Base-by-base conservation (phyloP, 2,888 invertebrate species). In the Microplitis manilae region DNA sequence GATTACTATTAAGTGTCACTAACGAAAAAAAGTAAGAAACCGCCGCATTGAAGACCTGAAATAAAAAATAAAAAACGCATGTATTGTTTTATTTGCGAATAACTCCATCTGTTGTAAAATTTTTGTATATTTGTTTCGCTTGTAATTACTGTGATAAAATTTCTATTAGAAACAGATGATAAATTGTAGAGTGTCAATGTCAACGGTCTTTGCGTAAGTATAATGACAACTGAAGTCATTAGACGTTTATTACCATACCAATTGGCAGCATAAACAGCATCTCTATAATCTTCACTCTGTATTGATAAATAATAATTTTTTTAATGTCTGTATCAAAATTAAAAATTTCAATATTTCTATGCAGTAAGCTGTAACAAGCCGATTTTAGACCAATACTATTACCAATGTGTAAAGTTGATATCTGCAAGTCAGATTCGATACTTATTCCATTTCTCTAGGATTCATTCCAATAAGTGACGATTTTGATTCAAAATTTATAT, bases 1-100 rank as follows among this genome's bases (percentile, higher is more conserved):
- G 1, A 9, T 50, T 4, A 50, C 2, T 50, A 4, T 1, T 50
- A 50, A 81, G 20, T 6, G 80, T 74, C 73, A 73, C 75, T 9
- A 82, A 68, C 59, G 81, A 40, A 61, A 81, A 80, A 74, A 78
- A 82, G 39, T 82, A 82, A 7, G 81, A 82, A 41, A 79, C 30
- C 5, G 82, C 73, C 1, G 82, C 80, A 40, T 82, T 81, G 1
- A 77, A 50, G 0, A n/a, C n/a, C 20, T 62, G 62, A 0, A 17
- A 2, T 1, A n/a, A n/a, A 62, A 15, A 62, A 62, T 62, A 30
- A 2, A 20, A 20, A 30, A 30, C 30, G 30, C 30, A 30, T 30
- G 30, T 30, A 4, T 30, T 30, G 2, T 2, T 30, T 2, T 30
- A 30, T 30, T 2, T 30, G 4, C 4, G 30, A 30, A 30, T 2